Percentiles rank a stretch among this genome's conserved stretches.
Evolutionary conservation across 1,140 invertebrate genomes (phyloP).

Genomic region (Popillia japonica): DNA sequence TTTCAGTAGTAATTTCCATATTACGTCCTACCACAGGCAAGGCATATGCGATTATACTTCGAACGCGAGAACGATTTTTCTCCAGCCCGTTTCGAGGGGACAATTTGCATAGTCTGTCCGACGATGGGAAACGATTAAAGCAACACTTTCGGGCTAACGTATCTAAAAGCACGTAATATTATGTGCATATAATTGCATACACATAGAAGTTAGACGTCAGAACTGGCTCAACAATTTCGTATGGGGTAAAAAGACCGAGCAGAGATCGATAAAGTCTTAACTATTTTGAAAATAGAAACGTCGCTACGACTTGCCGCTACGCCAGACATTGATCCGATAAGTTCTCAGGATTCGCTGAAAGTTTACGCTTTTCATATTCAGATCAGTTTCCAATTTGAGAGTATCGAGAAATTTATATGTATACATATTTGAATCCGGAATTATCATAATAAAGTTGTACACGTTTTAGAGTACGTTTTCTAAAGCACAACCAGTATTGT

Average conservation of each 20-base stretch:
- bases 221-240: background rate
- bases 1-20: slow-evolving; percentile 14
- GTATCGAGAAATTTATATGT: slow-evolving; percentile 3
- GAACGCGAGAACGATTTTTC: too few relatives aligned
- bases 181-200: background rate
- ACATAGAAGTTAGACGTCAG: background rate
- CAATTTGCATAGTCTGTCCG: too few relatives aligned
- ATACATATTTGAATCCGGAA: background rate
- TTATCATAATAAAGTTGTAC: background rate
- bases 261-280: background rate
- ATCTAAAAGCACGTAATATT: background rate
- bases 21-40: background rate
- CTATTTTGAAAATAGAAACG: background rate
- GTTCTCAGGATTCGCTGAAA: background rate
- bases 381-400: background rate
- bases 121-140: too few relatives aligned
- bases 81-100: too few relatives aligned
- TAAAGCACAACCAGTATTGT: background rate
- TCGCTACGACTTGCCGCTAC: background rate
- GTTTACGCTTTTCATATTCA: slow-evolving; percentile 15
- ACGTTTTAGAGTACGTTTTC: background rate
- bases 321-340: background rate
- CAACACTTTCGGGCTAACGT: background rate
- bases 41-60: too few relatives aligned
- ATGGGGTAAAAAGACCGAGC: background rate